Evolutionary conservation across 2,113 vertebrate species (phyloP), one percentile per base, ranked within the genome.

Genomic region (Neodontobutis hainanensis): DNA sequence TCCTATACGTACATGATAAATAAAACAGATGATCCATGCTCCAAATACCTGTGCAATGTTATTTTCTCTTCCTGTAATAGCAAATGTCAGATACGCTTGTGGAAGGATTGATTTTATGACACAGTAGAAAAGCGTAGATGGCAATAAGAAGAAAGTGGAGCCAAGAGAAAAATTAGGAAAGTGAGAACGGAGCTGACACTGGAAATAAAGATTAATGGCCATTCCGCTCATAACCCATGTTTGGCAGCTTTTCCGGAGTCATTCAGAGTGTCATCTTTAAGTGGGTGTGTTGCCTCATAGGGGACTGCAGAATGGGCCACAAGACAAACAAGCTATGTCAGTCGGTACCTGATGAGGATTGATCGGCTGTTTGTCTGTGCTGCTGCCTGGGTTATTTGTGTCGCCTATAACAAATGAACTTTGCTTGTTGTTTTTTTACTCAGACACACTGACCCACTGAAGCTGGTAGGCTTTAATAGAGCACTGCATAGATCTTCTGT

Each of bases 41-140:
- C 56, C 12, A 12, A 71, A 59, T 70, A 73, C 61, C 43, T 5
- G 49, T 55, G 58, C 67, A 46, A 11, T 70, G 40, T 32, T 35
- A 38, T 77, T 82, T 79, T 73, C 36, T 78, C 67, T 59, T 52
- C 0, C 2, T 50, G 52, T 78, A 75, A 83, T 74, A 77, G 45
- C 27, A 66, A 65, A 38, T 81, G 80, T 70, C 78, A 75, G 42
- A 61, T 65, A 70, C 70, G 62, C 45, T 53, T 73, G 68, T 69
- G 62, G 63, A 81, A 59, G 70, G 36, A 86, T 90, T 51, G 85
- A 88, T 91, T 90, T 84, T 81, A 78, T 77, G 77, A 79, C 78
- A 78, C 60, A 3, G 65, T 43, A 50, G 76, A 68, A 57, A 72
- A 47, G 58, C 56, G 70, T 45, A 34, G 75, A 12, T 11, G 48